Base-by-base conservation (phyloP, 2,113 vertebrate genomes). In the Oncorhynchus keta region DNA sequence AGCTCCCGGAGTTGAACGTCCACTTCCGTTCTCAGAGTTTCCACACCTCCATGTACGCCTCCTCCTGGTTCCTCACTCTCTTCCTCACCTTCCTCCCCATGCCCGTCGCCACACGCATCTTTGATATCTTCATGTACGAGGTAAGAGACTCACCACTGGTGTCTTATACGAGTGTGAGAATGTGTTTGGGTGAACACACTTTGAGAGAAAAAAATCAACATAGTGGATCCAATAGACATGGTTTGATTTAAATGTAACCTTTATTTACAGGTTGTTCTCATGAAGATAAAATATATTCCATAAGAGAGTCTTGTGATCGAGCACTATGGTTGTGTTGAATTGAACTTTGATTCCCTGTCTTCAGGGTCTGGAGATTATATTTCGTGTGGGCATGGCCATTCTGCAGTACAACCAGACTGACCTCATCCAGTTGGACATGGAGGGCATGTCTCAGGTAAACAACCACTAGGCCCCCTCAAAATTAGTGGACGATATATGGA, bases 121-220 rank as follows among this genome's bases (percentile, higher is more conserved):
- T 99, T 69, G 97, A 99, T 86, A 98, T 99, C 92, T 99, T 99
- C 92, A 97, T 99, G 95, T 98, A 98, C 13, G 97, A 99, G 97
- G 97, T 99, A 88, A 91, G 89, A 62, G 20, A 68, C 66, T 26
- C 14, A 39, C 22, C 30, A 2, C 16, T 12, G 30, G n/a, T 5
- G 28, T 18, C 7, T 5, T 32, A 8, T 59, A 32, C 24, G 11
- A 13, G 39, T 45, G 49, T 22, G 72, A 64, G 72, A n/a, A 18
- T 39, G 24, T 70, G 57, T 14, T 26, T 62, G 59, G 5, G 59
- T 62, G 59, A 22, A 22, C 18, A 62, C 22, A 61, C 8, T 45
- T 45, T 35, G 32, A 35, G 28, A 28, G 7, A 45, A 45, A n/a
- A 45, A 45, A 11, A 45, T 11, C 9, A 45, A 45, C 39, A 45